Conservation (phyloP, 1,140 invertebrate species). For the Hycleus phaleratus region DNA sequence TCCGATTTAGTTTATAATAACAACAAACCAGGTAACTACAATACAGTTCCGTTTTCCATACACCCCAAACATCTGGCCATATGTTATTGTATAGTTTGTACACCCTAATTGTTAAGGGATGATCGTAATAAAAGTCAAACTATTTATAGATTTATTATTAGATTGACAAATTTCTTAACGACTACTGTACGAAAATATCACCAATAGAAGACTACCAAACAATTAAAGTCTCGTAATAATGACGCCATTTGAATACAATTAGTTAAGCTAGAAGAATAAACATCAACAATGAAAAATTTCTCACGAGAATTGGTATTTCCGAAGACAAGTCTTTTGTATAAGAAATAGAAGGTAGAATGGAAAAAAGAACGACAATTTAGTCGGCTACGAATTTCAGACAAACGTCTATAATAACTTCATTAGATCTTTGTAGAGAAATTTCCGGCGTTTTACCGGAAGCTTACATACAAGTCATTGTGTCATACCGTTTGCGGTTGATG, state of each 20-base stretch:
- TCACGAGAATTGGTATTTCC: constrained; percentile 5
- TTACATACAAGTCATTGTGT: constrained; percentile 12
- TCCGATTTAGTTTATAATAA: constrained; percentile 26
- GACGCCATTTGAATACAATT: no score
- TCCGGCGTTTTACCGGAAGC: constrained; percentile 8
- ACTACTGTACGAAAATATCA: no score
- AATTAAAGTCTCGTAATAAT: no score
- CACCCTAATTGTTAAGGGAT: constrained; percentile 7
- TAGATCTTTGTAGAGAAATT: constrained; percentile 4
- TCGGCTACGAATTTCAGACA: background rate
- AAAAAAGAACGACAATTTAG: background rate
- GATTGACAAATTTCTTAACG: background rate
- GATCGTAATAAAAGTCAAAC: background rate
- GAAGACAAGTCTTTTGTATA: constrained; percentile 7
- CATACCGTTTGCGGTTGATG: constrained; percentile 4
- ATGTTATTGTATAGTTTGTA: background rate
- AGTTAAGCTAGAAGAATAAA: no score
- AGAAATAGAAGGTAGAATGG: background rate
- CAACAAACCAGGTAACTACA: constrained; percentile 10
- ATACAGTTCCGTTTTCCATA: constrained; percentile 24
- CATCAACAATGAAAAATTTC: background rate
- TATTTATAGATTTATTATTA: constrained; percentile 11
- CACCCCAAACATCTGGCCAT: constrained; percentile 18
- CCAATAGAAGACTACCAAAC: no score
- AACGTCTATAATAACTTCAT: background rate